These are phyloP conservation scores for Mesorhabditis spiculigera DNA, from an alignment of 2,888 invertebrate genomes.

Conservation along the genomic window DNA sequence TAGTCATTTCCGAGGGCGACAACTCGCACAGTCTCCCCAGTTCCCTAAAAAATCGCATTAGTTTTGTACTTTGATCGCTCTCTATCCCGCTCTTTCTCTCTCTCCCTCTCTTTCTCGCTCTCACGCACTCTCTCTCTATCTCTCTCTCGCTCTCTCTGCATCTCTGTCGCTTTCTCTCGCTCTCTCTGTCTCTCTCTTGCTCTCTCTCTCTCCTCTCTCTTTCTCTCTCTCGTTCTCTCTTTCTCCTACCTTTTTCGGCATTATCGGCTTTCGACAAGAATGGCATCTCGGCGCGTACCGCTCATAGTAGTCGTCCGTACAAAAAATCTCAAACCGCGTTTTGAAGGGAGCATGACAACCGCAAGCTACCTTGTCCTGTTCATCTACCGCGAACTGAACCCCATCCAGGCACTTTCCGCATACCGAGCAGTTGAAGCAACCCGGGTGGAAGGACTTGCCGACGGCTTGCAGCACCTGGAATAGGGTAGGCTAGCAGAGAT, in stretches of 20 bases:
- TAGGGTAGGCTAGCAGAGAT: too few species aligned
- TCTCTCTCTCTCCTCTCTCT: too few species aligned
- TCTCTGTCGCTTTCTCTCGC: too few species aligned
- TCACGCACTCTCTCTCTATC: too few species aligned
- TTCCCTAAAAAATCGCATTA: slow-evolving; percentile 69
- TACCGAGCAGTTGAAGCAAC: neutral
- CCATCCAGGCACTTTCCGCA: neutral
- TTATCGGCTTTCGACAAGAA: neutral
- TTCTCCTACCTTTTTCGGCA: neutral
- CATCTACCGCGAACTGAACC: slow-evolving; percentile 1
- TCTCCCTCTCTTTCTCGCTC: too few species aligned
- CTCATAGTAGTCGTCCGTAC: neutral
- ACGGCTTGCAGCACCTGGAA: slow-evolving; percentile 3
- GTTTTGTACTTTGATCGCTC: too few species aligned
- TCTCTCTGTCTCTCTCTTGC: too few species aligned
- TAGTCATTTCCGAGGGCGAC: slow-evolving; percentile 99
- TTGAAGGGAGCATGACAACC: slow-evolving; percentile 3
- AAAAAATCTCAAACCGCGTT: neutral
- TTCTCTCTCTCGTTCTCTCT: too few species aligned
- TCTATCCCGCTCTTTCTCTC: too few species aligned
- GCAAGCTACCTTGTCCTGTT: neutral
- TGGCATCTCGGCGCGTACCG: neutral
- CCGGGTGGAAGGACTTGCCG: neutral
- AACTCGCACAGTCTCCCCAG: slow-evolving; percentile 95
- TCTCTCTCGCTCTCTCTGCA: too few species aligned